These are phyloP conservation scores for Gnathonemus echidnorhynchus DNA, from an alignment of 2,113 vertebrate species.

Conservation along the genomic window DNA sequence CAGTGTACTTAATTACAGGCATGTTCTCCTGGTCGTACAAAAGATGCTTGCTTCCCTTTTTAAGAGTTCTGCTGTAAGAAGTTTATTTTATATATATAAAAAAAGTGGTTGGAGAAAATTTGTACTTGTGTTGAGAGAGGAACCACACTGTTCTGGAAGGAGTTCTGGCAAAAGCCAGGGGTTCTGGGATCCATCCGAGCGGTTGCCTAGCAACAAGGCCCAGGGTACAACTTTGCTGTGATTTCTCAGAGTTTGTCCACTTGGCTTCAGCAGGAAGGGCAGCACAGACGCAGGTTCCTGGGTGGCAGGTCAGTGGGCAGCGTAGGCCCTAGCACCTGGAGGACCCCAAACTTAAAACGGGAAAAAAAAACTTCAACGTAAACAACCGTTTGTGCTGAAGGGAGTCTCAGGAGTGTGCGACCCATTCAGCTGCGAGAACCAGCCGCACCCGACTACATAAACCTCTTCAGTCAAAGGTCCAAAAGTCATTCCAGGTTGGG, in stretches of 20 bases:
- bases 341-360: neutral
- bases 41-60: constrained; percentile 39
- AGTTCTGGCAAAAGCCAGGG: neutral
- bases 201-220: neutral
- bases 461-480: neutral
- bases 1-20: constrained; percentile 27
- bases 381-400: neutral
- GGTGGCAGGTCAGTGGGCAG: neutral
- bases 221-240: neutral
- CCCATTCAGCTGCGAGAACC: neutral
- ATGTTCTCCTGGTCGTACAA: constrained; percentile 28
- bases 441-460: neutral
- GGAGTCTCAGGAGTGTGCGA: neutral
- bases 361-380: neutral
- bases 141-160: neutral
- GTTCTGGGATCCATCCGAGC: neutral
- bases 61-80: constrained; percentile 37
- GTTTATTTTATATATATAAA: constrained; percentile 19
- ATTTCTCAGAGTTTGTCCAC: neutral
- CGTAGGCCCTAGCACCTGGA: neutral
- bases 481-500: neutral
- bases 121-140: too few species aligned
- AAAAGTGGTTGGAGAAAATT: neutral
- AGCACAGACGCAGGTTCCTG: neutral
- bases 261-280: neutral